Evolutionary conservation across 2,797 vertebrate species (phyloP), one percentile per base, ranked within the genome.

Genomic region (Bucorvus abyssinicus): DNA sequence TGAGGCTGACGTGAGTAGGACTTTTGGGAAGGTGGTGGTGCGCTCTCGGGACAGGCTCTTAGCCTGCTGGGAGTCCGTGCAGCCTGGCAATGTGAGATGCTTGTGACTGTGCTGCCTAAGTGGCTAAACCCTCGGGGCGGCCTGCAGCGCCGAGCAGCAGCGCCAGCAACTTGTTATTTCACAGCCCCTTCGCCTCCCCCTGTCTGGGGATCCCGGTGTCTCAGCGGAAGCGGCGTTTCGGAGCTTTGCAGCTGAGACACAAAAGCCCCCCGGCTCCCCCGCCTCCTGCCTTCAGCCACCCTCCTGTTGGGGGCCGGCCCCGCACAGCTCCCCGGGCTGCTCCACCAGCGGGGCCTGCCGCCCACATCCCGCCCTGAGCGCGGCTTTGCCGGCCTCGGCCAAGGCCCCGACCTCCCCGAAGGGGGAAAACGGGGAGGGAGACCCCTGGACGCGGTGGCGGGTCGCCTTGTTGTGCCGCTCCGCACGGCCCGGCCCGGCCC

Each of bases 1-100:
- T 15, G 97, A 97, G 91, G 94, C 95, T 74, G 96, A 97, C 77
- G 97, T 97, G 93, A 97, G 96, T 97, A 95, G 92, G 57, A 20
- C 69, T 38, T 27, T 17, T 9, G 73, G 70, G 53, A n/a, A 59
- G 57, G 52, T 2, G 70, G 56, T 8, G 49, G 74, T 1, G 36
- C 6, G 50, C 38, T 29, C 19, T 10, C 3, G 65, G 67, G 63
- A 21, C 24, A 15, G 71, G 68, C 47, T 20, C 20, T 30, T 14
- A 6, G 44, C 49, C 81, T 21, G 65, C 16, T 7, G 36, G 20
- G 12, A 9, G 11, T 19, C 52, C 12, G 9, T 7, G 45, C 24
- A 6, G 52, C 2, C 30, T 2, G 45, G 40, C 79, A 4, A 21
- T 1, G 18, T 1, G 14, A 16, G 26, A 2, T 7, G 70, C 59